Conservation (phyloP, 2,113 vertebrate species). For the Pao palembangensis region DNA sequence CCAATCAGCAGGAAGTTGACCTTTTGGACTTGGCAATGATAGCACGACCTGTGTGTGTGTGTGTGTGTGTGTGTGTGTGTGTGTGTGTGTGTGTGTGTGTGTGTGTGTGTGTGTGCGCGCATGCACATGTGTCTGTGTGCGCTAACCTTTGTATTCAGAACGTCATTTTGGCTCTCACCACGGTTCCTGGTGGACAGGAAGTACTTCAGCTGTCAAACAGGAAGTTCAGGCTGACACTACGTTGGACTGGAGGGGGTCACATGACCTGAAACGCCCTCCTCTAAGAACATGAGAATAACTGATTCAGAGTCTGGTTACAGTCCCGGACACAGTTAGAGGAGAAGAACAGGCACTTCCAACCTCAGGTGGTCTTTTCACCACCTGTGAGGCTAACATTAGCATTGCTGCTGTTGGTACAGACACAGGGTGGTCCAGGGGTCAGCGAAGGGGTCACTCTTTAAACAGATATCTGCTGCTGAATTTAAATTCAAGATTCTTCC, state of each 20-base stretch:
- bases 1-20: conserved; percentile 97
- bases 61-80: conserved; percentile 21
- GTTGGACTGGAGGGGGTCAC: not conserved
- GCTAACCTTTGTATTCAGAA: conserved; percentile 75
- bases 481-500: too few species aligned
- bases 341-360: too few species aligned
- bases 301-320: too few species aligned
- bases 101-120: conserved; percentile 18
- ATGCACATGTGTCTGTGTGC: conserved; percentile 16
- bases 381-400: too few species aligned
- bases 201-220: conserved; percentile 29
- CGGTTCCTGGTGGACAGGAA: conserved; percentile 77
- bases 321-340: too few species aligned
- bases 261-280: not conserved
- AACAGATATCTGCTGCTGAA: too few species aligned
- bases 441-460: too few species aligned
- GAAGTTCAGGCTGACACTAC: conserved; percentile 15
- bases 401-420: too few species aligned
- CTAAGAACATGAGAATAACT: too few species aligned
- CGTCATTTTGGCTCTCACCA: conserved; percentile 91
- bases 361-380: too few species aligned
- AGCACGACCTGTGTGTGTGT: conserved; percentile 75
- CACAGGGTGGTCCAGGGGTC: too few species aligned
- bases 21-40: conserved; percentile 96
- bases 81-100: not conserved